phyloP scores from a whole-genome alignment of 2,888 invertebrate species.

The Quadriops clusia region DNA sequence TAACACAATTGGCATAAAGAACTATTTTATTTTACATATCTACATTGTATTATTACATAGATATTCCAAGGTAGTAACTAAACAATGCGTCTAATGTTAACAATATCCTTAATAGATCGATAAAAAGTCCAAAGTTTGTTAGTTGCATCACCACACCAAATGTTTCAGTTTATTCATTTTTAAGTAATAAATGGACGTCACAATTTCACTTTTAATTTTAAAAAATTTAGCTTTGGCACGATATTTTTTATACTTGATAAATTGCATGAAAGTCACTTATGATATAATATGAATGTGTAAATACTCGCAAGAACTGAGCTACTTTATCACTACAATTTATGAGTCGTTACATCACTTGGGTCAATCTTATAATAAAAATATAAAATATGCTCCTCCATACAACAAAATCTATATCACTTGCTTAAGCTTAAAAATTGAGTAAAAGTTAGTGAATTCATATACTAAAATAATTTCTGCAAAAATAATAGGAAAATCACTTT shows the following conservation, averaged over 20 bases:
- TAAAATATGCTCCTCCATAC: too few species aligned
- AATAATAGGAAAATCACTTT: too few species aligned
- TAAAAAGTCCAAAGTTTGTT: slow-evolving; percentile 24
- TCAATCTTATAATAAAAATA: too few species aligned
- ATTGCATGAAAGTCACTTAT: slow-evolving; percentile 7
- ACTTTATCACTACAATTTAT: too few species aligned
- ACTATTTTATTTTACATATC: slow-evolving; percentile 27
- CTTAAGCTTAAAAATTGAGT: slow-evolving; percentile 2
- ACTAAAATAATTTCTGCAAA: too few species aligned
- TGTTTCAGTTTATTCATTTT: slow-evolving; percentile 17
- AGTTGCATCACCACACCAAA: slow-evolving; percentile 34
- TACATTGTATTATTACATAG: slow-evolving; percentile 34
- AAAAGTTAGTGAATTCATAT: too few species aligned
- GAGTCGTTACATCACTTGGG: too few species aligned
- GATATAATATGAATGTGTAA: slow-evolving; percentile 3
- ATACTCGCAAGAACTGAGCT: too few species aligned
- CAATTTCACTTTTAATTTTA: slow-evolving; percentile 18
- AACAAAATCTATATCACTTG: slow-evolving; percentile 7
- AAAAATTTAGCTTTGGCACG: slow-evolving; percentile 27
- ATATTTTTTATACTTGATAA: slow-evolving; percentile 16
- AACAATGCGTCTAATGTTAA: slow-evolving; percentile 24
- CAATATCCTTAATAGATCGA: slow-evolving; percentile 19
- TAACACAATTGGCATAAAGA: slow-evolving; percentile 8
- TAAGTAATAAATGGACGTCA: slow-evolving; percentile 28
- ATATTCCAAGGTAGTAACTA: slow-evolving; percentile 27